phyloP scores from a whole-genome alignment of 2,797 vertebrate species.

The Percopsis omiscomaycus region DNA sequence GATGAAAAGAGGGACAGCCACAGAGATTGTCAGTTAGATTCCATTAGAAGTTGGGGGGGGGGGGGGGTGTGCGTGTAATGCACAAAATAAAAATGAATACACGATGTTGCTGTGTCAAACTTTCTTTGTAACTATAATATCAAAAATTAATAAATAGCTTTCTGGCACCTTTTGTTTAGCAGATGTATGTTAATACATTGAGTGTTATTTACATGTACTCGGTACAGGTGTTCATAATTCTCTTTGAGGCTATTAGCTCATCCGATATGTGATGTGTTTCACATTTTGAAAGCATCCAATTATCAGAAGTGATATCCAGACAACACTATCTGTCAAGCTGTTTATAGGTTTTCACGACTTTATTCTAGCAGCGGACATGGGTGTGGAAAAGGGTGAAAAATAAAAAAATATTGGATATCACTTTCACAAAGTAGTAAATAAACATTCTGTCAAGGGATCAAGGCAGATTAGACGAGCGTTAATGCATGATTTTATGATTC shows the following conservation, averaged over 20 bases:
- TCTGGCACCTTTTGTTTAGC: not conserved
- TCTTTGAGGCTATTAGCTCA: not conserved
- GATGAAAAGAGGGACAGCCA: conserved; percentile 44
- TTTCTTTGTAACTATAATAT: not conserved
- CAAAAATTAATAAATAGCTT: not conserved
- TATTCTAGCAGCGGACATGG: not conserved
- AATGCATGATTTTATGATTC: no score
- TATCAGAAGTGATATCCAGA: conserved; percentile 13
- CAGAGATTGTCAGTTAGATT: conserved; percentile 37
- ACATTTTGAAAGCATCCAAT: conserved; percentile 20
- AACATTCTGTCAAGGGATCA: no score
- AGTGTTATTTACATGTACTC: conserved; percentile 9
- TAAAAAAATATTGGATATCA: no score
- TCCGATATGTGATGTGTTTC: conserved; percentile 14
- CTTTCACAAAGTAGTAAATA: no score
- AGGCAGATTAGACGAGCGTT: no score
- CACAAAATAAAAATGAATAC: conserved; percentile 29
- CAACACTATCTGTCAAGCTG: conserved; percentile 7
- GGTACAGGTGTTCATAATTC: not conserved
- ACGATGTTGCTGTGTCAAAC: conserved; percentile 23
- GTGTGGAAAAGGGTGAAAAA: not conserved
- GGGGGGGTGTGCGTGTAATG: not conserved
- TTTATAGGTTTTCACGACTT: conserved; percentile 11
- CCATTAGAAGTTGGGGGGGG: conserved; percentile 12
- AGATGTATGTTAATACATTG: not conserved